Base-by-base conservation (phyloP, 2,888 invertebrate species). In the Calephelis perditalis region DNA sequence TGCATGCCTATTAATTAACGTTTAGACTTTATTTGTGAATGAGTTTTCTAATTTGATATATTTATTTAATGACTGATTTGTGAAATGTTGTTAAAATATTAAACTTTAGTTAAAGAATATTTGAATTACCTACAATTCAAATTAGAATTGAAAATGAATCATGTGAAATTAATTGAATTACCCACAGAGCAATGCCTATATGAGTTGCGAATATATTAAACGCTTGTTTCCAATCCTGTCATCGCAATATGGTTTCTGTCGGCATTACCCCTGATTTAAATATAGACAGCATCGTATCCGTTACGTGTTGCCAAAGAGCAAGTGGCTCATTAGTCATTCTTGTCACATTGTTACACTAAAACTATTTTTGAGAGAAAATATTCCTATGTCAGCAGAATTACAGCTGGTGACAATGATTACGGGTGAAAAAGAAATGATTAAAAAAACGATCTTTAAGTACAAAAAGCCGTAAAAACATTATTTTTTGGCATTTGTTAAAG, bases 241-340 rank as follows among this genome's bases (percentile, higher is more conserved):
- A 36, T 15, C 59, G 37, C 55, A 46, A 55, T 55, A 44, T 56
- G 59, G 59, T 55, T 59, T 40, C 35, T 59, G 59, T 59, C 54
- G 12, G 45, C 55, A 59, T 46, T 45, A 55, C 35, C 44, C 49
- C 49, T 49, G 49, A 49, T 49, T 49, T 49, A 49, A 49, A 49
- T 49, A 49, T 49, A 49, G 47, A 15, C 47, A 47, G 49, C 49
- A 9, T 49, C 49, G 49, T 9, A 49, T 49, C 49, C 49, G 49
- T 49, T 49, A 49, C 49, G 49, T 49, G 49, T 49, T 49, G 15
- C 49, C 12, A 15, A 15, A 15, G 49, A 49, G 26, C 15, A 49
- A 49, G 49, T 49, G 26, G 49, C 49, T 26, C 10, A n/a, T 49
- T 10, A 49, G 49, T 49, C 49, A 49, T 26, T 15, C 49, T 49